Base-by-base conservation (phyloP, 2,888 invertebrate species). In the Osmoderma eremita region DNA sequence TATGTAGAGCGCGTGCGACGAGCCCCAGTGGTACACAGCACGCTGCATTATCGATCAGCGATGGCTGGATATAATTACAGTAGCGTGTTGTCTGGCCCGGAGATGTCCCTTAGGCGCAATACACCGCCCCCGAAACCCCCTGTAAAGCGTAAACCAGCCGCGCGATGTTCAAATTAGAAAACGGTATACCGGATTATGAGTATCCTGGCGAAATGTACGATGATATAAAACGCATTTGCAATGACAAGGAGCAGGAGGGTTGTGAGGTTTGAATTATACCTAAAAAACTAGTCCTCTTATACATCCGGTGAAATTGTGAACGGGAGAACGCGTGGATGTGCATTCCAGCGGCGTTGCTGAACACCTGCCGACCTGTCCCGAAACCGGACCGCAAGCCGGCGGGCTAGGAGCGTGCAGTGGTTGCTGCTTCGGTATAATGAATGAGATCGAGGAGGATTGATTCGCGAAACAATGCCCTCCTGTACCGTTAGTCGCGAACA, bases 401-500 rank as follows among this genome's bases (percentile, higher is more conserved):
- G 5, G 48, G n/a, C 24, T 24, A 12, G 22, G 48, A 24, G 12
- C 24, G 13, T 20, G 13, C 24, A 24, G 20, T 24, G 22, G 22
- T 24, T 50, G 36, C 4, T 12, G 12, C 30, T 13, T 30, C 50
- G 50, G 50, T 53, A 61, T 61, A 61, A 61, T 61, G 58, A 61
- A 61, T 61, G 58, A 61, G 58, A 61, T 61, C 24, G 42, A 61
- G 10, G 8, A 30, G 45, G 30, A 61, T 61, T 61, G 58, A 61
- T 61, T 61, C 45, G 30, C 42, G 18, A 61, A 61, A 61, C 58
- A 61, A 61, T 61, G 30, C 38, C 53, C 53, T 24, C n/a, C 30
- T 61, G 58, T 61, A 48, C 58, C 58, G 58, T 61, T 61, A 61
- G 48, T 12, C 30, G 58, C 45, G 56, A 56, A 56, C 58, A 48